These are phyloP conservation scores for Acrobasis suavella DNA, from an alignment of 2,888 invertebrate species.

Conservation along the genomic window DNA sequence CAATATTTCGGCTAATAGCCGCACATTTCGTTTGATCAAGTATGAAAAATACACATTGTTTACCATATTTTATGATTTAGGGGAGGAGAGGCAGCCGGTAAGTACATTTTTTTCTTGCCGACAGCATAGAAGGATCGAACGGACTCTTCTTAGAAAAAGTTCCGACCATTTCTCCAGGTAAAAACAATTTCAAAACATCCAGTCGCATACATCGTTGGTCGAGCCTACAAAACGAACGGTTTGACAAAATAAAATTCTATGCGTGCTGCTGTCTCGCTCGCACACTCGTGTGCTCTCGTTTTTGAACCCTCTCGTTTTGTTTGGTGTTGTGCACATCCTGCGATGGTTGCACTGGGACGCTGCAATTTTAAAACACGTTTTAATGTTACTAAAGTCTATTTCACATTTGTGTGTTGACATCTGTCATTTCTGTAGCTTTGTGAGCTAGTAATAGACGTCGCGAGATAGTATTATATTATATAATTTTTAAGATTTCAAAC, in stretches of 20 bases:
- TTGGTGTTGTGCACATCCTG: conserved; percentile 63
- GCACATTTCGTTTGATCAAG: too few relatives aligned
- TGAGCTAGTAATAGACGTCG: too few relatives aligned
- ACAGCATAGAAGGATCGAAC: too few relatives aligned
- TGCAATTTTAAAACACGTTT: background rate
- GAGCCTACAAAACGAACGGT: conserved; percentile 10
- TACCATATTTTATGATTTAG: too few relatives aligned
- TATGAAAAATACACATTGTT: too few relatives aligned
- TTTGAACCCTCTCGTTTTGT: conserved; percentile 73
- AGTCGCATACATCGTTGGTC: background rate
- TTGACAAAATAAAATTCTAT: conserved; percentile 18
- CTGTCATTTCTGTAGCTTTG: too few relatives aligned
- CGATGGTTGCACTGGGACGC: conserved; percentile 27
- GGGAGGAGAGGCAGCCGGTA: too few relatives aligned
- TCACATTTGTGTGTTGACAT: too few relatives aligned
- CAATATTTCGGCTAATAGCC: too few relatives aligned
- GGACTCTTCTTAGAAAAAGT: background rate
- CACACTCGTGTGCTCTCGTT: conserved; percentile 71
- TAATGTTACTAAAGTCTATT: background rate
- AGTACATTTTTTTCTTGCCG: too few relatives aligned
- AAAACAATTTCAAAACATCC: background rate
- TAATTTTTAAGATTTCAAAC: too few relatives aligned
- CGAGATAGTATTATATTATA: too few relatives aligned
- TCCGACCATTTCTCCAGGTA: background rate
- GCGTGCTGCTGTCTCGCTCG: conserved; percentile 41